Conservation (phyloP, 2,888 invertebrate genomes). For the Dysmachus trigonus region DNA sequence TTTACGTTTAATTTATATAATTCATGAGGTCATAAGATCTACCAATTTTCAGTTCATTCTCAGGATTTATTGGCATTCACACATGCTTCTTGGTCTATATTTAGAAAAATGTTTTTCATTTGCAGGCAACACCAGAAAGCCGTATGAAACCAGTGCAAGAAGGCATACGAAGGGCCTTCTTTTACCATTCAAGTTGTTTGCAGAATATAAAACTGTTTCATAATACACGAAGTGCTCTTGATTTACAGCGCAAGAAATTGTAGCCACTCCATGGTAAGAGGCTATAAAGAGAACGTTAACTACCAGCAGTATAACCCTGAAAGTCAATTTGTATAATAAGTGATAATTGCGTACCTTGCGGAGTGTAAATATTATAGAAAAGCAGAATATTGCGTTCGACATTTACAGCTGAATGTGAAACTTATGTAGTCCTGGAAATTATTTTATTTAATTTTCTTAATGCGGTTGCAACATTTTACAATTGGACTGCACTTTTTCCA, state of each 20-base stretch:
- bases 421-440: background rate
- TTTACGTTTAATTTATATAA: background rate
- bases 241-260: background rate
- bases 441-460: background rate
- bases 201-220: background rate
- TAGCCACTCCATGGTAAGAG: background rate
- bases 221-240: background rate
- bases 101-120: background rate
- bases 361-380: background rate
- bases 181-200: background rate
- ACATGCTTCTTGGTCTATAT: background rate
- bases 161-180: background rate
- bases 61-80: background rate
- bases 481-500: background rate
- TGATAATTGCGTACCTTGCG: background rate
- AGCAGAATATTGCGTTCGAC: background rate
- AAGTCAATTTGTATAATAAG: background rate
- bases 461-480: background rate
- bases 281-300: background rate
- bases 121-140: background rate
- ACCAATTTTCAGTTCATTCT: conserved; percentile 24
- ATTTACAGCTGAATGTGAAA: background rate
- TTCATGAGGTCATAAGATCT: background rate
- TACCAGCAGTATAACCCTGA: background rate
- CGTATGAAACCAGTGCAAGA: background rate